Conservation (phyloP, 2,888 invertebrate genomes). For the Brachycybe producta region DNA sequence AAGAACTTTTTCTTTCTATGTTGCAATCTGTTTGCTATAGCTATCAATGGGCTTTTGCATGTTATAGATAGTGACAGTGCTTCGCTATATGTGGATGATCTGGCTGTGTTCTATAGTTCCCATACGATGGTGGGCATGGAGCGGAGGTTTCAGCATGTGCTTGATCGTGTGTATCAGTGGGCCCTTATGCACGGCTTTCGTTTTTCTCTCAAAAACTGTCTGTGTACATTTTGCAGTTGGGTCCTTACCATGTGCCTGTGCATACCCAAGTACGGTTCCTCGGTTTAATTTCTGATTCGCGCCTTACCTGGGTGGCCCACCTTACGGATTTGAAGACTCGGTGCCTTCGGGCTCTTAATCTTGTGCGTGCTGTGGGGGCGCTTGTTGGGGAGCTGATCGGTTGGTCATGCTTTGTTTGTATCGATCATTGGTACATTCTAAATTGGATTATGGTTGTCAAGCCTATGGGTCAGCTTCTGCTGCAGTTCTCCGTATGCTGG, state of each 20-base stretch:
- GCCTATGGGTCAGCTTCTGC: neutral
- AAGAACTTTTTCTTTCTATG: too few species aligned
- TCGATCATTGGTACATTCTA: neutral
- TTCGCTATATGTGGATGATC: neutral
- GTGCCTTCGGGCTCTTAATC: neutral
- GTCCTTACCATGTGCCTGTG: neutral
- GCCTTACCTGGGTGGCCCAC: neutral
- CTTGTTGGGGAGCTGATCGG: neutral
- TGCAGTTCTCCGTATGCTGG: neutral
- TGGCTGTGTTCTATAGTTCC: neutral
- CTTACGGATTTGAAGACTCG: neutral
- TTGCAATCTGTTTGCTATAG: neutral
- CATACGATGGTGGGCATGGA: neutral
- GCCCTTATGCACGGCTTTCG: neutral
- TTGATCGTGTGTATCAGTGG: neutral
- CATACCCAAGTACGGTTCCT: neutral
- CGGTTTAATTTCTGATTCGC: neutral
- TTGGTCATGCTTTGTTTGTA: neutral
- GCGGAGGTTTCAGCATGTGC: neutral
- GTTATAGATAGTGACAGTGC: neutral
- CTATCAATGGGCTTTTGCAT: neutral
- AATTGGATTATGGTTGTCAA: neutral
- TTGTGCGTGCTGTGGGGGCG: neutral
- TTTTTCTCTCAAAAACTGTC: neutral
- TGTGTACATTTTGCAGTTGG: neutral